Evolutionary conservation across 1,140 invertebrate species (phyloP).

Genomic region (Stegodyphus mimosarum): DNA sequence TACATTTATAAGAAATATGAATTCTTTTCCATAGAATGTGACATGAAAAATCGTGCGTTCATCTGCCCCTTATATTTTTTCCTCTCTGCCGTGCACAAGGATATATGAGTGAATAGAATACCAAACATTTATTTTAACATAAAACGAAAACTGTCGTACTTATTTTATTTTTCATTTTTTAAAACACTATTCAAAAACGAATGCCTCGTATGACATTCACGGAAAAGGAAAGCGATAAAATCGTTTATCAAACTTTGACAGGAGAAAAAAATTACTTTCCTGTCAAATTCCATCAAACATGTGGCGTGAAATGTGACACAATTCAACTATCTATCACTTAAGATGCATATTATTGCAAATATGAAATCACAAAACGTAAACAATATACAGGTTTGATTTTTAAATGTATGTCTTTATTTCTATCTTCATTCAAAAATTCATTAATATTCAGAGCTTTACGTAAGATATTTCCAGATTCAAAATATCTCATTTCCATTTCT

Average conservation of each 20-base stretch:
- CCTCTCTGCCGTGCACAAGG: too few relatives aligned
- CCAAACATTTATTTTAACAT: conserved; percentile 9
- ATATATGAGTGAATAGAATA: neutral
- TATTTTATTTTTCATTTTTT: neutral
- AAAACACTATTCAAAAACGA: neutral
- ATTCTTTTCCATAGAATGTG: too few relatives aligned
- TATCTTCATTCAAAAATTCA: too few relatives aligned
- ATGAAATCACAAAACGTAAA: neutral
- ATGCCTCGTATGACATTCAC: conserved; percentile 9
- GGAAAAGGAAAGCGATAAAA: conserved; percentile 47
- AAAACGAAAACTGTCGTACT: neutral
- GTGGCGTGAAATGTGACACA: conserved; percentile 39
- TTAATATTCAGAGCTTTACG: neutral
- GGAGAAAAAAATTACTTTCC: conserved; percentile 25
- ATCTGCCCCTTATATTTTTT: too few relatives aligned
- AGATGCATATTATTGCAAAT: conserved; percentile 6
- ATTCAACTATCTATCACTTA: conserved; percentile 27
- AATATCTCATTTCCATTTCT: neutral
- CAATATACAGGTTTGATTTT: neutral
- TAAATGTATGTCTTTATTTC: neutral
- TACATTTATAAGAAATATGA: too few relatives aligned
- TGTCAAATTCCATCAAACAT: conserved; percentile 36
- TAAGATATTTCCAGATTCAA: neutral
- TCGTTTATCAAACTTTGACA: conserved; percentile 53
- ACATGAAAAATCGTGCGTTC: too few relatives aligned